Conservation (phyloP, 1,140 invertebrate genomes). For the Neodiprion lecontei region DNA sequence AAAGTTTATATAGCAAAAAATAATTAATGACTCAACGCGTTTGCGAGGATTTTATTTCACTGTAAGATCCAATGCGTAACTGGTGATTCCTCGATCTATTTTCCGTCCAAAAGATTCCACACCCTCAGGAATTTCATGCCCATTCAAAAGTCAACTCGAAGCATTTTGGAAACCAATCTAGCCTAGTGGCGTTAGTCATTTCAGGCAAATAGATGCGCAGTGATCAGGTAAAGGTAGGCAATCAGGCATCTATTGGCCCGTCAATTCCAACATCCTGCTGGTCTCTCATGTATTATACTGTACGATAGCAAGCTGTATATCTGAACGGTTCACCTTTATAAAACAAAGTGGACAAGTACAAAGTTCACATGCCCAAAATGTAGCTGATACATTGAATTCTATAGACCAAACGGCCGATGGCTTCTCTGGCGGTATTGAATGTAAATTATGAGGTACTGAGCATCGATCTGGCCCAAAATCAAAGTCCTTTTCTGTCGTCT, state of each 20-base stretch:
- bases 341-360: conserved; percentile 40
- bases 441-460: too few species aligned
- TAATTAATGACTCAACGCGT: conserved; percentile 23
- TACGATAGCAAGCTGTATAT: not conserved
- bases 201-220: too few species aligned
- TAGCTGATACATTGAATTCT: not conserved
- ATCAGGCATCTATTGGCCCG: too few species aligned
- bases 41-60: not conserved
- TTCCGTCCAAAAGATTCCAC: not conserved
- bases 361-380: conserved; percentile 49
- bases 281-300: not conserved
- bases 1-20: conserved; percentile 19
- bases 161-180: not conserved
- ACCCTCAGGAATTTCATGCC: not conserved
- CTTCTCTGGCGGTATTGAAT: too few species aligned
- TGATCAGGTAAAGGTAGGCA: too few species aligned
- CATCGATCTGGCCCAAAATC: too few species aligned
- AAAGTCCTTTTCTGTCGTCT: too few species aligned
- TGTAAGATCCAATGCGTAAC: not conserved
- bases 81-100: not conserved
- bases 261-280: too few species aligned
- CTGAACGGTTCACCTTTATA: conserved; percentile 39
- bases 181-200: too few species aligned
- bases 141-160: not conserved
- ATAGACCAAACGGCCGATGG: too few species aligned